Percentiles rank a stretch among this genome's conserved stretches.
These are phyloP conservation scores for Pseudochaenichthys georgianus DNA, from an alignment of 2,797 vertebrate species.

Conservation along the genomic window DNA sequence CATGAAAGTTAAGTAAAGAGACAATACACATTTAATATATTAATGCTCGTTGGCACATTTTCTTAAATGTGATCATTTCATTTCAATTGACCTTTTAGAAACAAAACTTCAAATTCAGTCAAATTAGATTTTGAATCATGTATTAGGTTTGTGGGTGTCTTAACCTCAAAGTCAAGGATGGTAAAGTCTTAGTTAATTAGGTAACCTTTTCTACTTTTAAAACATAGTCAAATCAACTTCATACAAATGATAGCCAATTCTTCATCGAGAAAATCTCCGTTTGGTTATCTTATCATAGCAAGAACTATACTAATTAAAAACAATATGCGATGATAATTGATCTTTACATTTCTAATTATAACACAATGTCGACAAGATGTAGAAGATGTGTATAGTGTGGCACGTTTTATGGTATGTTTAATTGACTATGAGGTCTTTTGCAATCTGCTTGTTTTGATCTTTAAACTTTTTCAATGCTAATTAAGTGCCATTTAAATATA, in stretches of 20 bases:
- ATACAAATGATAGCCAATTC: not conserved
- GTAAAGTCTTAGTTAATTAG: not conserved
- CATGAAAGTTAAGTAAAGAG: not conserved
- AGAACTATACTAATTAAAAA: not conserved
- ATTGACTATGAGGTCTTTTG: too few relatives aligned
- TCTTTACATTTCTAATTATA: not conserved
- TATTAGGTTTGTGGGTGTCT: not conserved
- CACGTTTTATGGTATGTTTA: not conserved
- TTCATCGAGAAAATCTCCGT: not conserved
- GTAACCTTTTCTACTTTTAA: too few relatives aligned
- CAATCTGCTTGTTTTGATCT: constrained; percentile 19
- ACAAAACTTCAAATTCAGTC: not conserved
- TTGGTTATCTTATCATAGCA: not conserved
- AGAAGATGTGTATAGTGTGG: too few relatives aligned
- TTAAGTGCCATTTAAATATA: not conserved
- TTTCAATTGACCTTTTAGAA: not conserved
- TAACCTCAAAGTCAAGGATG: not conserved
- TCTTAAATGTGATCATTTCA: too few relatives aligned
- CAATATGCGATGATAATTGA: not conserved
- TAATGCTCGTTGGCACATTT: not conserved
- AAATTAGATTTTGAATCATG: not conserved
- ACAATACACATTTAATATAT: not conserved
- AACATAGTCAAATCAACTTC: not conserved
- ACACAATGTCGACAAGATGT: too few relatives aligned
- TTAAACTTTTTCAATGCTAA: constrained; percentile 18